Conservation (phyloP, 2,888 invertebrate genomes). For the Cataglyphis rosenhaueri region DNA sequence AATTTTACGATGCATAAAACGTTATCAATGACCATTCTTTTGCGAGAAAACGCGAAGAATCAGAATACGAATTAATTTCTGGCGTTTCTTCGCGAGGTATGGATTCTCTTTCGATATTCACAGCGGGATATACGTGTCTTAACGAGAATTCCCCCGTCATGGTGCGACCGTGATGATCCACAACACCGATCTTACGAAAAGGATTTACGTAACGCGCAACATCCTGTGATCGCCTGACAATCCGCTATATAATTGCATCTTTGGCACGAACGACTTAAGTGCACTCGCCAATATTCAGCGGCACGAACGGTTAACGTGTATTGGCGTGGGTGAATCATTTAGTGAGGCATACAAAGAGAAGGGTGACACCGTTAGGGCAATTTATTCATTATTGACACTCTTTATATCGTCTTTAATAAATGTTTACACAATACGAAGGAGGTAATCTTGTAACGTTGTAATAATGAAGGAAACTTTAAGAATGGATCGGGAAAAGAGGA, state of each 20-base stretch:
- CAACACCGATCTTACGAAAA: constrained; percentile 30
- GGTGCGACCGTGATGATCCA: constrained; percentile 18
- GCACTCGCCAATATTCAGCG: constrained; percentile 17
- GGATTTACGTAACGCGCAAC: constrained; percentile 58
- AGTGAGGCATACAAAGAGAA: neutral
- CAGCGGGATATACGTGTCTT: neutral
- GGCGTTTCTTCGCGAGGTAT: neutral
- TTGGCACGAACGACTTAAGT: constrained; percentile 51
- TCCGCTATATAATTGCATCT: constrained; percentile 51
- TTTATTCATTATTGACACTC: neutral
- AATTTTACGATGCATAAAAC: neutral
- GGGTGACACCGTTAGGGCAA: neutral
- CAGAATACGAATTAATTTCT: constrained; percentile 28
- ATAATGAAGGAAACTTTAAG: neutral
- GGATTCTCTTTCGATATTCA: neutral
- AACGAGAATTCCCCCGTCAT: constrained; percentile 34
- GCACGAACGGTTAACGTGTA: constrained; percentile 28
- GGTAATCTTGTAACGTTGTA: neutral
- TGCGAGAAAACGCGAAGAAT: constrained; percentile 12
- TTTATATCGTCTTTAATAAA: neutral
- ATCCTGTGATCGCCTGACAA: constrained; percentile 41
- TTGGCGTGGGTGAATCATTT: neutral
- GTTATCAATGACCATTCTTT: constrained; percentile 17
- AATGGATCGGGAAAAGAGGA: constrained; percentile 35
- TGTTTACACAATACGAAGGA: neutral